Percentiles rank a stretch among this genome's conserved stretches.
phyloP scores from a whole-genome alignment of 1,140 invertebrate species.

The Brachionus angularis region DNA sequence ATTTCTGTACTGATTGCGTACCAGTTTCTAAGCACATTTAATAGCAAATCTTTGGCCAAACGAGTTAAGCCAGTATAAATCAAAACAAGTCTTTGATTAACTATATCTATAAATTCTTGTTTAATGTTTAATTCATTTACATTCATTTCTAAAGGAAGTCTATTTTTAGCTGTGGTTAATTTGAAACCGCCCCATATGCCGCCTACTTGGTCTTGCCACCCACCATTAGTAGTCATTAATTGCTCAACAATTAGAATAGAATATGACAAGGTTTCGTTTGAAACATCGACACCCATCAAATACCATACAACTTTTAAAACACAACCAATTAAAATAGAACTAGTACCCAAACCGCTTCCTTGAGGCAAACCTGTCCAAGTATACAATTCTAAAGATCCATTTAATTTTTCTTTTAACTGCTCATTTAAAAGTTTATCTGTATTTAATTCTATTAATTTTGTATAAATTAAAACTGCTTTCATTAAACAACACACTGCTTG shows the following conservation, averaged over 20 bases:
- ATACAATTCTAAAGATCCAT: conserved; percentile 59
- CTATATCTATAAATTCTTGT: conserved; percentile 48
- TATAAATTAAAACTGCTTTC: conserved; percentile 60
- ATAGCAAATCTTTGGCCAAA: conserved; percentile 60
- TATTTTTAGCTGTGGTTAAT: conserved; percentile 54
- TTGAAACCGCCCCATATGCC: conserved; percentile 59
- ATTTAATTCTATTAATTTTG: conserved; percentile 54
- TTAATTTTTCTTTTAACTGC: conserved; percentile 56
- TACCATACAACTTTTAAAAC: conserved; percentile 58
- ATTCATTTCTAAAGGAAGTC: conserved; percentile 55
- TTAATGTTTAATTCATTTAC: conserved; percentile 50
- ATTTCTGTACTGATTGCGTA: conserved; percentile 59
- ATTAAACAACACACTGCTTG: conserved; percentile 59
- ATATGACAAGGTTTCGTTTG: conserved; percentile 30
- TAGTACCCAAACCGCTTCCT: conserved; percentile 62
- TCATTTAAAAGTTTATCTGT: conserved; percentile 48
- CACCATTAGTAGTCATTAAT: conserved; percentile 62
- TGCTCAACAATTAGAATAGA: conserved; percentile 61
- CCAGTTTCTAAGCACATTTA: conserved; percentile 62
- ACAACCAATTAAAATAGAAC: conserved; percentile 60
- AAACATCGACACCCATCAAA: conserved; percentile 53
- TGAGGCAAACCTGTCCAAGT: conserved; percentile 61
- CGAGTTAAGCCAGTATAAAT: conserved; percentile 63
- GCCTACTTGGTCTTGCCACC: conserved; percentile 64
- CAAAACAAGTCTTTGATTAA: conserved; percentile 58